Evolutionary conservation across 1,140 invertebrate species (phyloP).

Genomic region (Phortica variegata): DNA sequence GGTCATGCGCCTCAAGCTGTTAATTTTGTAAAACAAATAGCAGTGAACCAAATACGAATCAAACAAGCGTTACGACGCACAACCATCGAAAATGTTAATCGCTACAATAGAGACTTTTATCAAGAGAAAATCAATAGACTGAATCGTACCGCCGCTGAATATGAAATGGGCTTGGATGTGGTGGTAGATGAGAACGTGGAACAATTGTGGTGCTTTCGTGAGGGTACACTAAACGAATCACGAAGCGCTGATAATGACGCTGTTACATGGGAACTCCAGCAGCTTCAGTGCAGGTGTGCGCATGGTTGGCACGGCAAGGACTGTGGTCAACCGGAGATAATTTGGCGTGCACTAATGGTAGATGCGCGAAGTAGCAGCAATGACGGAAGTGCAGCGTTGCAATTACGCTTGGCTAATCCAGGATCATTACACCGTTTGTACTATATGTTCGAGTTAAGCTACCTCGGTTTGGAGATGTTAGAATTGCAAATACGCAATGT

Average conservation of each 20-base stretch:
- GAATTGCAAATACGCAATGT: constrained; percentile 66
- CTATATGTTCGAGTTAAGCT: constrained; percentile 62
- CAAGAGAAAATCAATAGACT: constrained; percentile 32
- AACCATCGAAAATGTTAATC: constrained; percentile 35
- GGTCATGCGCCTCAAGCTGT: constrained; percentile 3
- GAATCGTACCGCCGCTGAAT: constrained; percentile 28
- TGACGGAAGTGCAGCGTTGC: constrained; percentile 17
- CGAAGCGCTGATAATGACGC: constrained; percentile 20
- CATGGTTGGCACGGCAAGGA: constrained; percentile 66
- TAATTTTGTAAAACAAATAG: constrained; percentile 23
- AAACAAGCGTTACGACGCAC: constrained; percentile 8
- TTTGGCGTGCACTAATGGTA: constrained; percentile 66
- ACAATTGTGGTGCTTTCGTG: constrained; percentile 62
- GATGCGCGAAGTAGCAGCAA: constrained; percentile 25
- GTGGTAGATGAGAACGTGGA: constrained; percentile 57
- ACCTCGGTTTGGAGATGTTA: constrained; percentile 60
- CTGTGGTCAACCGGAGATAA: constrained; percentile 68
- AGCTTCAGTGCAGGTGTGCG: constrained; percentile 61
- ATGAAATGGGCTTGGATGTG: constrained; percentile 25
- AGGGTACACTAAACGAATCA: constrained; percentile 59
- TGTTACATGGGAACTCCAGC: constrained; percentile 18
- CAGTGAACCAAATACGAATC: not conserved
- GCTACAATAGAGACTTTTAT: constrained; percentile 34
- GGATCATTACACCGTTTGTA: constrained; percentile 60
- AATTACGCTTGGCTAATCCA: constrained; percentile 47